Percentiles rank a stretch among this genome's conserved stretches.
Conservation (phyloP, 1,140 invertebrate species). For the Drosophila pruinosa region DNA sequence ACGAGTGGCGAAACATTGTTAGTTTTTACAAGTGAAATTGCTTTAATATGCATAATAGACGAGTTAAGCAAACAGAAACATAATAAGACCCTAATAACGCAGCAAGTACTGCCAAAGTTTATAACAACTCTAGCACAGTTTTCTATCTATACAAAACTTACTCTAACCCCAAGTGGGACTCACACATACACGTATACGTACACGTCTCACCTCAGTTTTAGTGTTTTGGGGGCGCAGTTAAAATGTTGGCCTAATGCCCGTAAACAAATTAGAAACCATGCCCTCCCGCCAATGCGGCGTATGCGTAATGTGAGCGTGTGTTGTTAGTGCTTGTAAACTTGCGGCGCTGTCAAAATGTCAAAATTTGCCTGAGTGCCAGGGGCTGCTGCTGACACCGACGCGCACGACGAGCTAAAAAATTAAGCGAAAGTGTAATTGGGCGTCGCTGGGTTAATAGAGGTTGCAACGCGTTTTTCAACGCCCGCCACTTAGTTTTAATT, state of each 20-base stretch:
- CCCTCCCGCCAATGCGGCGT: constrained; percentile 35
- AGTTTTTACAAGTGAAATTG: not conserved
- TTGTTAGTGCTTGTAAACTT: constrained; percentile 58
- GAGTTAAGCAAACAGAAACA: not conserved
- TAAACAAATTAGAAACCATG: constrained; percentile 66
- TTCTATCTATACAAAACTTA: constrained; percentile 35
- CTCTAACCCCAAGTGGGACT: not conserved
- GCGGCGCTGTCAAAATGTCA: constrained; percentile 70
- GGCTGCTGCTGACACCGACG: constrained; percentile 17
- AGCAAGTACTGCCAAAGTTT: constrained; percentile 46
- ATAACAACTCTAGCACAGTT: constrained; percentile 41
- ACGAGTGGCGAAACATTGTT: not conserved
- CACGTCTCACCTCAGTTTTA: constrained; percentile 30
- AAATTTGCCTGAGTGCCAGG: constrained; percentile 42
- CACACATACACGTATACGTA: not conserved
- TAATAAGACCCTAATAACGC: constrained; percentile 6
- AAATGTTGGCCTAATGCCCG: constrained; percentile 47
- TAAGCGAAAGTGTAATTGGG: constrained; percentile 75
- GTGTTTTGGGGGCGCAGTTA: constrained; percentile 21
- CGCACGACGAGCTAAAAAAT: constrained; percentile 60
- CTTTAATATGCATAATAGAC: not conserved
- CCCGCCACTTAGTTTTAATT: constrained; percentile 77
- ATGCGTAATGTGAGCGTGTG: constrained; percentile 61
- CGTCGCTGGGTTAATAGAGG: constrained; percentile 74
- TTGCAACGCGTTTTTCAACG: constrained; percentile 62